Conservation (phyloP, 2,888 invertebrate genomes). For the Eristalis intricaria region DNA sequence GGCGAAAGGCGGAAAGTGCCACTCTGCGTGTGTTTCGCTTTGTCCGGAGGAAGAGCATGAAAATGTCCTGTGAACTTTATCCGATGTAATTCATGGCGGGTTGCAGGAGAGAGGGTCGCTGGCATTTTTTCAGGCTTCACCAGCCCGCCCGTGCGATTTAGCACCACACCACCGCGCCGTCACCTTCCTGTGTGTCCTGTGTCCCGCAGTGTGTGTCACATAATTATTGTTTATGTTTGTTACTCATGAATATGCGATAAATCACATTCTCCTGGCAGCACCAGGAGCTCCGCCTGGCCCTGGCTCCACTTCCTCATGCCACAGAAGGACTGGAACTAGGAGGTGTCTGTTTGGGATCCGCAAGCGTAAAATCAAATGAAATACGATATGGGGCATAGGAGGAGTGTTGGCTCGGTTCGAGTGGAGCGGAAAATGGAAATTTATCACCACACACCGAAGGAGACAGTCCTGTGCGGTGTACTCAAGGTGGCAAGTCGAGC, state of each 20-base stretch:
- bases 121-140: not conserved
- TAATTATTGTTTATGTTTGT: slow-evolving; percentile 70
- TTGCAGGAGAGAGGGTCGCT: not conserved
- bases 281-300: slow-evolving; percentile 22
- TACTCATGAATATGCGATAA: slow-evolving; percentile 68
- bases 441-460: slow-evolving; percentile 45
- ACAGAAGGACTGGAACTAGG: not conserved
- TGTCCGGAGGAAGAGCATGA: not conserved
- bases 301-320: not conserved
- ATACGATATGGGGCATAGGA: slow-evolving; percentile 23
- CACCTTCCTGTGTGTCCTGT: not conserved
- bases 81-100: not conserved
- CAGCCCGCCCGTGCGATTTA: no score
- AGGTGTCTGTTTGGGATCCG: slow-evolving; percentile 30
- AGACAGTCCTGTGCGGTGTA: not conserved
- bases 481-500: not conserved
- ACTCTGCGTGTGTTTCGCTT: not conserved
- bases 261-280: slow-evolving; percentile 52
- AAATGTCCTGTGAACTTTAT: no score
- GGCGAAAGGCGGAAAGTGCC: not conserved
- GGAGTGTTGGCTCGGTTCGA: slow-evolving; percentile 33
- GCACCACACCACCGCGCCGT: not conserved
- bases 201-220: slow-evolving; percentile 50
- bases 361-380: slow-evolving; percentile 21
- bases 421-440: slow-evolving; percentile 61